Percentiles rank a stretch among this genome's conserved stretches.
Conservation (phyloP, 2,888 invertebrate species). For the Eupithecia inturbata region DNA sequence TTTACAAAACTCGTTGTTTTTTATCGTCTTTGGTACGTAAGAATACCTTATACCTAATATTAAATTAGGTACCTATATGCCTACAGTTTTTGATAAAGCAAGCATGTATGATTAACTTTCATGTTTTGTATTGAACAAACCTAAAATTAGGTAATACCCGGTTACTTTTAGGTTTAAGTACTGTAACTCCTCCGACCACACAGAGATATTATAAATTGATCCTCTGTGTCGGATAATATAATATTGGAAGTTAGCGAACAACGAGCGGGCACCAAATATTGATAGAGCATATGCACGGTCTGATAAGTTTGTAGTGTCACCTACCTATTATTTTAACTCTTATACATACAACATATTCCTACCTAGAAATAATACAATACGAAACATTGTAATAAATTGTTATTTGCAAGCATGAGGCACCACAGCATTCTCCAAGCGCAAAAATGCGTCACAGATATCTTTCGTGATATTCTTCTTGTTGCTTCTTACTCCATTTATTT, state of each 20-base stretch:
- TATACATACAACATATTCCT: background rate
- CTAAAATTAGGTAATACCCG: too few species aligned
- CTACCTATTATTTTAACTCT: too few species aligned
- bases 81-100: background rate
- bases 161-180: background rate
- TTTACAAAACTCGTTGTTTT: background rate
- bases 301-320: background rate
- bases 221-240: conserved; percentile 9
- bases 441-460: conserved; percentile 52
- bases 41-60: background rate
- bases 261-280: conserved; percentile 8
- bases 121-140: background rate
- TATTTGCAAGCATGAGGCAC: background rate
- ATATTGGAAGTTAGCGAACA: conserved; percentile 8
- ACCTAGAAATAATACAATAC: background rate
- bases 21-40: background rate
- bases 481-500: conserved; percentile 54
- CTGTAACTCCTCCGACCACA: background rate
- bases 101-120: background rate
- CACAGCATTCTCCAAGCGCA: background rate
- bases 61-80: background rate
- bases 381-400: background rate
- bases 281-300: background rate
- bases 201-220: background rate
- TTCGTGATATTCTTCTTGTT: conserved; percentile 47